Percentiles rank a stretch among this genome's conserved stretches.
phyloP scores from a whole-genome alignment of 2,888 invertebrate species.

The Peribatodes rhomboidaria region DNA sequence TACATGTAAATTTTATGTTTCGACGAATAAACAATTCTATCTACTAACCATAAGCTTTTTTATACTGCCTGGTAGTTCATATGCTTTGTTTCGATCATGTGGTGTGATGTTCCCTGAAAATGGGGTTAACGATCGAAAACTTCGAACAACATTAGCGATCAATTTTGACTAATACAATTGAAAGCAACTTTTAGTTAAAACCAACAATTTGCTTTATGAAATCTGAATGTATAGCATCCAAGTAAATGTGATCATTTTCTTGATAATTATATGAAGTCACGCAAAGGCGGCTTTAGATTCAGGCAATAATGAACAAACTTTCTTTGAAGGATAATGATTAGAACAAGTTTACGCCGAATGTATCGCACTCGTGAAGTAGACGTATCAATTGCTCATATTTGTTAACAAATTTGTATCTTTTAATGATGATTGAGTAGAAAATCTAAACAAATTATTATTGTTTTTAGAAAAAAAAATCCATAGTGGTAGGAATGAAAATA shows the following conservation, averaged over 20 bases:
- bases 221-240: constrained; percentile 72
- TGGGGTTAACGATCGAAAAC: constrained; percentile 74
- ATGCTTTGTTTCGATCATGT: constrained; percentile 28
- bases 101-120: constrained; percentile 43
- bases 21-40: constrained; percentile 63
- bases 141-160: constrained; percentile 80
- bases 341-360: neutral
- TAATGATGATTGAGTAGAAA: too few relatives aligned
- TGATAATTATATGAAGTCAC: constrained; percentile 82
- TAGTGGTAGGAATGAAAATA: too few relatives aligned
- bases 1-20: constrained; percentile 82
- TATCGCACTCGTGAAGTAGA: too few relatives aligned
- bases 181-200: constrained; percentile 79
- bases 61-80: constrained; percentile 18
- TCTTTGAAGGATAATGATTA: constrained; percentile 51
- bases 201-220: constrained; percentile 83
- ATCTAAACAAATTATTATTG: too few relatives aligned
- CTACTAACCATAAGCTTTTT: constrained; percentile 40
- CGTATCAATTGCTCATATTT: too few relatives aligned
- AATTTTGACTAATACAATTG: constrained; percentile 81
- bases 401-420: too few relatives aligned
- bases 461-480: too few relatives aligned
- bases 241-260: constrained; percentile 72
- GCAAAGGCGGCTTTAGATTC: constrained; percentile 71
- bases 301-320: constrained; percentile 53